Conservation (phyloP, 2,113 vertebrate species). For the Podocnemis expansa region DNA sequence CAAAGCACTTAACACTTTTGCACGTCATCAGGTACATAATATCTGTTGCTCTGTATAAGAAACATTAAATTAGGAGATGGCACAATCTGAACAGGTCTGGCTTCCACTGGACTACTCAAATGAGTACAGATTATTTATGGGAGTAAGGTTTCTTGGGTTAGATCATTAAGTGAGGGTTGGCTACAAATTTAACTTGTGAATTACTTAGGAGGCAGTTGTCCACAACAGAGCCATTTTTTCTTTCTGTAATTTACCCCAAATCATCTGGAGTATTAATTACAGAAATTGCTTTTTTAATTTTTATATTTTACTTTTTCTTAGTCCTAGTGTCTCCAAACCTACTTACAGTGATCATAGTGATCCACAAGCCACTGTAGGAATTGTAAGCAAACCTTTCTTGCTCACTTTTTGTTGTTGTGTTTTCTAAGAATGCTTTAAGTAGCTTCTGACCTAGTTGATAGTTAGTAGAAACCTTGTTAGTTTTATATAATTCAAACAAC, state of each 20-base stretch:
- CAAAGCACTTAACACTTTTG: slow-evolving; percentile 17
- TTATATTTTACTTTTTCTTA: background rate
- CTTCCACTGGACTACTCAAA: background rate
- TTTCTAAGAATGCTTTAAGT: slow-evolving; percentile 56
- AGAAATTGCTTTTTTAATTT: background rate
- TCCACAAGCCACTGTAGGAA: slow-evolving; percentile 2
- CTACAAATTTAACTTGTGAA: background rate
- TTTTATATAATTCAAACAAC: slow-evolving; percentile 40
- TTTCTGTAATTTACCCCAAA: background rate
- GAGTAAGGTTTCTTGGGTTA: background rate
- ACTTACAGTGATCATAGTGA: background rate
- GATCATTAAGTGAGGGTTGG: background rate
- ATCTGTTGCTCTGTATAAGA: background rate
- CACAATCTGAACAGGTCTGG: background rate
- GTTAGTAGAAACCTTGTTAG: background rate
- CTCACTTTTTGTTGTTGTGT: background rate
- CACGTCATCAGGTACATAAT: background rate
- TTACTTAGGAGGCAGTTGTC: background rate
- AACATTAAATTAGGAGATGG: background rate
- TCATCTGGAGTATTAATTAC: background rate
- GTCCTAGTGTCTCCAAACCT: background rate
- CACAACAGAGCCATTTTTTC: background rate
- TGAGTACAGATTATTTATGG: background rate
- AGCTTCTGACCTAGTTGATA: slow-evolving; percentile 38
- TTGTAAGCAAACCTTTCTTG: slow-evolving; percentile 46